Percentiles rank a stretch among this genome's conserved stretches.
Conservation (phyloP, 2,888 invertebrate genomes). For the Euzophera pinguis region DNA sequence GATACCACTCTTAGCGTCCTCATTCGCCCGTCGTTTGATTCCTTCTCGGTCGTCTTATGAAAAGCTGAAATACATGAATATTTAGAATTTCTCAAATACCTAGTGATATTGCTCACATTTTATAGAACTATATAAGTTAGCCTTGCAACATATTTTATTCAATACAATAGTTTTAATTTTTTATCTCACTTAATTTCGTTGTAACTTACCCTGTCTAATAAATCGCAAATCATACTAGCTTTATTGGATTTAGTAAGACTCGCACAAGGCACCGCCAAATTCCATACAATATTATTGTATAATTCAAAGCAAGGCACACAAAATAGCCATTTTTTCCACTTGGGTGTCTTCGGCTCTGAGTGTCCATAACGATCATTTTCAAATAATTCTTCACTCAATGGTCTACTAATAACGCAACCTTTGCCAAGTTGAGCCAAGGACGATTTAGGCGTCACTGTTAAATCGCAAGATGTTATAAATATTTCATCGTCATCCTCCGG, state of each 20-base stretch:
- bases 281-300: constrained; percentile 45
- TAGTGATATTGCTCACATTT: no score
- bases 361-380: constrained; percentile 23
- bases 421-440: constrained; percentile 37
- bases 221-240: constrained; percentile 41
- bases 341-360: constrained; percentile 22
- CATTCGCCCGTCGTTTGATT: constrained; percentile 45
- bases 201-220: constrained; percentile 49
- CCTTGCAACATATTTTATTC: no score
- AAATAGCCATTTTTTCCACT: constrained; percentile 49
- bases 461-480: constrained; percentile 55
- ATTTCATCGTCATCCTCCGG: constrained; percentile 46
- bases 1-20: constrained; percentile 32
- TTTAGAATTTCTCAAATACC: no score
- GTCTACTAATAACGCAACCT: constrained; percentile 44
- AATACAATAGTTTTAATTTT: not conserved
- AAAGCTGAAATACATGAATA: constrained; percentile 46
- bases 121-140: no score
- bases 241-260: constrained; percentile 38
- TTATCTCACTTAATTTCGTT: not conserved
- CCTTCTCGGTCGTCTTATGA: constrained; percentile 50
- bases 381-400: constrained; percentile 31
- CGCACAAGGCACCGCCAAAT: constrained; percentile 64
- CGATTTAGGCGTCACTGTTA: constrained; percentile 37
- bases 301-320: constrained; percentile 38